Conservation (phyloP, 2,113 vertebrate species). For the Marcusenius ussheri region DNA sequence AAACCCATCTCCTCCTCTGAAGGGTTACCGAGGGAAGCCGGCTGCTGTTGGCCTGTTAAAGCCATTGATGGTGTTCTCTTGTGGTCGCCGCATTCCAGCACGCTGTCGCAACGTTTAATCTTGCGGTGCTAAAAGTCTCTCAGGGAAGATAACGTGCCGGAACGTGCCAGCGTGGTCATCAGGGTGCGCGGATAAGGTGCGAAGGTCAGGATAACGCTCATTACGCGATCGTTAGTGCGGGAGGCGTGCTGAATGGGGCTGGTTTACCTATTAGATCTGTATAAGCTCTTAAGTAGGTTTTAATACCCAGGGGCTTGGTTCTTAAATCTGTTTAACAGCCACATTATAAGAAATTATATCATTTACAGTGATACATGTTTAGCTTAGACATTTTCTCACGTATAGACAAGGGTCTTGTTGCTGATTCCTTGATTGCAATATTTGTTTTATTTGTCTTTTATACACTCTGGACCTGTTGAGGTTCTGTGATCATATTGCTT, state of each 20-base stretch:
- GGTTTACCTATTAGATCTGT: neutral
- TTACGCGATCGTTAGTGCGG: neutral
- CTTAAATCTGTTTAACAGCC: neutral
- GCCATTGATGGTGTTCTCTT: neutral
- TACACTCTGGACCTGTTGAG: neutral
- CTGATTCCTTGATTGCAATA: neutral
- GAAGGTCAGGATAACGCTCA: neutral
- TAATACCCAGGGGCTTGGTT: conserved; percentile 4
- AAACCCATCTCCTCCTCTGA: neutral
- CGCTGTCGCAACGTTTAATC: neutral
- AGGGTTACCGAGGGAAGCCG: neutral
- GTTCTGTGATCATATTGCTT: neutral
- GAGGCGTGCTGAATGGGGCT: neutral
- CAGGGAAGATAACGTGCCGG: neutral
- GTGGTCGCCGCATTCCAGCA: neutral
- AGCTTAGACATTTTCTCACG: neutral
- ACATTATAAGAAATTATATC: neutral
- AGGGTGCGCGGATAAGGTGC: neutral
- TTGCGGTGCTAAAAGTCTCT: neutral
- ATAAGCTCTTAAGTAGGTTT: conserved; percentile 11
- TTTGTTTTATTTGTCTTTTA: neutral
- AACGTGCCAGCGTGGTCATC: neutral
- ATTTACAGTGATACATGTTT: neutral
- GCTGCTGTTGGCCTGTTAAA: neutral
- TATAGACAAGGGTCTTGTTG: neutral